Evolutionary conservation across 1,140 invertebrate genomes (phyloP), one percentile per base, ranked within the genome.

Genomic region (Meloidogyne chitwoodi): DNA sequence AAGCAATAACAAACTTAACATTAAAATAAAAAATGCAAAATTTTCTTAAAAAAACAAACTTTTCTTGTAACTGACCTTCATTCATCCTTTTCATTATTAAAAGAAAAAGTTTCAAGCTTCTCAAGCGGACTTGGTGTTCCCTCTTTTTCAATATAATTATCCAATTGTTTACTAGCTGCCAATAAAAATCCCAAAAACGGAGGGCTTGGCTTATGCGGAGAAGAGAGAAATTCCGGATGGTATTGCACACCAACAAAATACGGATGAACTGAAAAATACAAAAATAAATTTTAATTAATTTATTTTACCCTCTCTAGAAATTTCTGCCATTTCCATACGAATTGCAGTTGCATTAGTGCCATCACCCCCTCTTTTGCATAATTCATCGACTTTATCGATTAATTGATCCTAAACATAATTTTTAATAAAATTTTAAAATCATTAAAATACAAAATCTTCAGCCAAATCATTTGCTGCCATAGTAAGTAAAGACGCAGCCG

Each of bases 231-330:
- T 88, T 99, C 96, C 0, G 96, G 96, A 89, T 99, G 96, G 88
- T 93, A 99, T 88, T 99, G 97, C 0, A 95, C 94, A 0, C 93
- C 93, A 16, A 97, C 93, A 88, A 93, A 99, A 87, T 93, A 99
- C 0, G 92, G 93, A 89, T 99, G 95, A 79, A 89, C 76, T 89
- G 19, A 87, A 83, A 76, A 62, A 19, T 12, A 27, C 19, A 12
- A 27, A 29, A 63, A 66, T 61, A 48, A 14, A 16, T 5, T 27
- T 34, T 24, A 69, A 11, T 61, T 62, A 56, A 14, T 29, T 77
- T 81, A 89, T 64, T 64, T 62, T 31, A 73, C 70, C 64, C 19
- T 73, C 29, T 22, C 56, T 61, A 24, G 27, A 64, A 66, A 92
- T 79, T 84, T 92, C 91, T 83, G 91, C 87, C 22, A 92, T 93